phyloP scores from a whole-genome alignment of 1,140 invertebrate species.

The Bilobella aurantiaca region DNA sequence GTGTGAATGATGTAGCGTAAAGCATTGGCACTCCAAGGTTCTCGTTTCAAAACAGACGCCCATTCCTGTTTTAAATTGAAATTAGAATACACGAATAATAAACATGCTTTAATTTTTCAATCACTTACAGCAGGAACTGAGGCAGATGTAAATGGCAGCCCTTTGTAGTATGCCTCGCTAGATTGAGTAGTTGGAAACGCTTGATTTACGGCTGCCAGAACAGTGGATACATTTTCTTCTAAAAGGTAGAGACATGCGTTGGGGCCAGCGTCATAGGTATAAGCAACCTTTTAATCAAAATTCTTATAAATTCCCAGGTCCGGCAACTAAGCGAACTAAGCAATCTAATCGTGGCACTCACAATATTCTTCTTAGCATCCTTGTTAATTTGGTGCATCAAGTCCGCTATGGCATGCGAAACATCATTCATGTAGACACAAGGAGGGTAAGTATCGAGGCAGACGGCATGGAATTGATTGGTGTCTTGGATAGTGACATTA shows the following conservation, averaged over 20 bases:
- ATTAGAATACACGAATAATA: not conserved
- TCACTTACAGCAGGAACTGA: not conserved
- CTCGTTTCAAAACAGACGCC: conserved; percentile 40
- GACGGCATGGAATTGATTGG: conserved; percentile 93
- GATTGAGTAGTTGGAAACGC: conserved; percentile 55
- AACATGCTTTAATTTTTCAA: not conserved
- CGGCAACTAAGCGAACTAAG: too few relatives aligned
- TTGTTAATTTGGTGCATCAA: conserved; percentile 76
- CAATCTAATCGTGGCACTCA: too few relatives aligned
- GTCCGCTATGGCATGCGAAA: conserved; percentile 65
- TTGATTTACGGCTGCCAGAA: conserved; percentile 55
- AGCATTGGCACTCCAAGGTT: conserved; percentile 44
- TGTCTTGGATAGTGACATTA: conserved; percentile 91
- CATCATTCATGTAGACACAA: conserved; percentile 80
- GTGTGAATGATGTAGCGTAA: conserved; percentile 79
- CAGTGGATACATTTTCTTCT: conserved; percentile 58
- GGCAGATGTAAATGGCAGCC: conserved; percentile 38
- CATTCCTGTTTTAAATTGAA: conserved; percentile 28
- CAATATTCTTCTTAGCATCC: conserved; percentile 49
- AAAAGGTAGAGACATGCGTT: conserved; percentile 86
- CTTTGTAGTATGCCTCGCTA: conserved; percentile 48
- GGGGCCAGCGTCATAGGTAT: conserved; percentile 95
- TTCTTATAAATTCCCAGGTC: too few relatives aligned
- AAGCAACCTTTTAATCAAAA: conserved; percentile 57
- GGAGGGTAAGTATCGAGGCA: conserved; percentile 92